Evolutionary conservation across 2,888 invertebrate genomes (phyloP), one percentile per base, ranked within the genome.

Genomic region (Beris morrisii): DNA sequence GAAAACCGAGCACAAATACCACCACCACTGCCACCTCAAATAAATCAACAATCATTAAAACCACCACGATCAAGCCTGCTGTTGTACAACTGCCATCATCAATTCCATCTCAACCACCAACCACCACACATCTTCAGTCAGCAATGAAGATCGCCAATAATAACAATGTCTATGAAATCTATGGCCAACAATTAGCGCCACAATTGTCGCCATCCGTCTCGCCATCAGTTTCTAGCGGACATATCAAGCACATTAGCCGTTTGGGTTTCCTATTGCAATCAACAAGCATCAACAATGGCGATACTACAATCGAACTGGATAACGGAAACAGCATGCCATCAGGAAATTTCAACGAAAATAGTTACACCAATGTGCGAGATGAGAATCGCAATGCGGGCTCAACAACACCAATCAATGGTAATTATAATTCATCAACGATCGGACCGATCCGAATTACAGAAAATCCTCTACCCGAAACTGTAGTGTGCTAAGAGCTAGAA

Each of bases 401-500:
- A 9, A 71, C 66, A 73, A 73, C 67, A 77, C 75, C 13, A 77
- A 77, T 38, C 38, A 38, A 32, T 28, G 30, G 30, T 12, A 55
- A 30, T 78, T 78, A 69, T 75, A 74, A 67, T 72, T 74, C 70
- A 69, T 65, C 59, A 70, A 6, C 15, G 66, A 71, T 50, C 70
- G 22, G 73, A 73, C 69, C 77, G 71, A 80, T 80, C 73, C 80
- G 81, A 71, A 81, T 81, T 70, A 81, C 81, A 61, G 81, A 81
- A 73, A 81, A 81, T 74, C 81, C 81, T 72, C 74, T 81, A 75
- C 80, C 80, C 67, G 80, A 80, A 72, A 76, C 80, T 69, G 78
- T 80, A 68, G 77, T 77, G 74, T 80, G 81, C 73, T 80, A 80
- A 74, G 50, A 59, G 38, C 38, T 48, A 66, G 46, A 22, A 13